phyloP scores from a whole-genome alignment of 2,888 invertebrate genomes.

The Oscheius sp. region DNA sequence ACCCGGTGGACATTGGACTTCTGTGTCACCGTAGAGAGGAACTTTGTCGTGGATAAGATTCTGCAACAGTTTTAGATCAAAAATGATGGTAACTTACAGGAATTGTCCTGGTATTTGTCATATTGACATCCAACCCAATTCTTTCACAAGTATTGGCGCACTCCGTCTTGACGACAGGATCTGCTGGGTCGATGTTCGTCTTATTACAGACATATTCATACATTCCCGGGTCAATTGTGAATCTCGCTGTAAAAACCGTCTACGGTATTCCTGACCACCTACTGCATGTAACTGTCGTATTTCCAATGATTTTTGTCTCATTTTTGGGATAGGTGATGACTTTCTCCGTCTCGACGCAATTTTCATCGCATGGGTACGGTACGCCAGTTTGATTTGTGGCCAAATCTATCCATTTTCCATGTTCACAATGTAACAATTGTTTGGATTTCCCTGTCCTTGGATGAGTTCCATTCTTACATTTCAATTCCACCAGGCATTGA shows the following conservation, averaged over 20 bases:
- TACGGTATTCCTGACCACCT: background rate
- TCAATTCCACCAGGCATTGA: background rate
- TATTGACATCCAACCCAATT: background rate
- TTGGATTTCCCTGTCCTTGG: background rate
- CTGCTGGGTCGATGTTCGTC: background rate
- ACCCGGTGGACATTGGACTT: conserved; percentile 1
- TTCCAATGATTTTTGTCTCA: background rate
- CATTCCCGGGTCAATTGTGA: background rate
- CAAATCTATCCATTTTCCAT: background rate
- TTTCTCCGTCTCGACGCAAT: background rate
- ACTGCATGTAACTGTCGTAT: background rate
- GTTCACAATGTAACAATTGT: background rate
- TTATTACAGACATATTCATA: background rate
- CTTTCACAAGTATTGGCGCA: background rate
- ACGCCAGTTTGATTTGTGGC: background rate
- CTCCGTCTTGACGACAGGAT: background rate
- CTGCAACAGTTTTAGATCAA: too few species aligned
- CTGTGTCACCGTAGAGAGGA: background rate
- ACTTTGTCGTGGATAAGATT: background rate
- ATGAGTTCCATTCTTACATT: conserved; percentile 3
- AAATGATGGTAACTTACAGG: conserved; percentile 4
- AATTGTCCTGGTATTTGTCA: background rate
- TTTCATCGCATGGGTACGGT: background rate
- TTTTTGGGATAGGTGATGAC: background rate
- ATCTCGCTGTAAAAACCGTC: background rate